Percentiles rank a stretch among this genome's conserved stretches.
These are phyloP conservation scores for Cheilosia impressa DNA, from an alignment of 2,888 invertebrate species.

Conservation along the genomic window DNA sequence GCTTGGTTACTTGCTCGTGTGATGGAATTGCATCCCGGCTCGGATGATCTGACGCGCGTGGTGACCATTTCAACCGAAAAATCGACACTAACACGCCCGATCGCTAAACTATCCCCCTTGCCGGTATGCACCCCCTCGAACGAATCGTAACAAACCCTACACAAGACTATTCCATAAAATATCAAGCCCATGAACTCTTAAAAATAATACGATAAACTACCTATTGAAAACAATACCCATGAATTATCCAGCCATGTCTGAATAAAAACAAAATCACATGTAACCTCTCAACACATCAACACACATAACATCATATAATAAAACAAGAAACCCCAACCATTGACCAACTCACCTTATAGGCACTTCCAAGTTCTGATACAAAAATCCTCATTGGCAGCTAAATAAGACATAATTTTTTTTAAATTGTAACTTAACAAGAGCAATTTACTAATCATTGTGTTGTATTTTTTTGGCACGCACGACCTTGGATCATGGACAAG, in stretches of 20 bases:
- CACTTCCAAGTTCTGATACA: background rate
- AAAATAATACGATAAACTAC: too few relatives aligned
- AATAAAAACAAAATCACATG: background rate
- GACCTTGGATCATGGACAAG: background rate
- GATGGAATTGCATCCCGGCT: background rate
- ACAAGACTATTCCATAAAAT: too few relatives aligned
- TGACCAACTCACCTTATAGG: background rate
- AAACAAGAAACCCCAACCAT: background rate
- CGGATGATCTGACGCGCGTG: slow-evolving; percentile 7
- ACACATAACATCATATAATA: background rate
- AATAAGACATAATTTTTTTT: background rate
- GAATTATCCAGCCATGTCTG: too few relatives aligned
- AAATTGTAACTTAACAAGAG: background rate
- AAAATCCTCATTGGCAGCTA: background rate
- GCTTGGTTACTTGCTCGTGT: background rate
- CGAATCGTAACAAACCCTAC: too few relatives aligned
- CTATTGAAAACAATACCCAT: too few relatives aligned
- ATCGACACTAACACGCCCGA: slow-evolving; percentile 4
- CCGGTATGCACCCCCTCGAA: background rate
- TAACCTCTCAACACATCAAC: background rate
- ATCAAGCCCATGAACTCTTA: too few relatives aligned
- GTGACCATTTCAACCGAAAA: slow-evolving; percentile 3
- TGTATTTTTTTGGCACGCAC: background rate
- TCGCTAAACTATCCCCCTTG: slow-evolving; percentile 2
- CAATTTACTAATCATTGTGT: background rate